Evolutionary conservation across 1,140 invertebrate genomes (phyloP).

Genomic region (Neomicropteryx cornuta): DNA sequence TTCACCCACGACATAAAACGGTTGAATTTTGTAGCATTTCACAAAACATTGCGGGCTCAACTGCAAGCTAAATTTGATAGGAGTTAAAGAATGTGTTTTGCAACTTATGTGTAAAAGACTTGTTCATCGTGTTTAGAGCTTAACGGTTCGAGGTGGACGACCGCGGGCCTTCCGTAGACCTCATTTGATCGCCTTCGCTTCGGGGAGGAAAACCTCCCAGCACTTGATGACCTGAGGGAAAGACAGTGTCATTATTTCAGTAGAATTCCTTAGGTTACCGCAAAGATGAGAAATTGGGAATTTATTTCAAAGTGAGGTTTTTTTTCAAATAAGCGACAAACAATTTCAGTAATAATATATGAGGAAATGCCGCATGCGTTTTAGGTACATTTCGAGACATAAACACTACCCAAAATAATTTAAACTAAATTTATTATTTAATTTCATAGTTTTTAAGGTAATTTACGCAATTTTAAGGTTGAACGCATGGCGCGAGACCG

Average conservation of each 20-base stretch:
- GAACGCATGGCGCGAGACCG: too few species aligned
- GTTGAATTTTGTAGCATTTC: too few species aligned
- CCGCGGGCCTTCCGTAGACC: conserved; percentile 14
- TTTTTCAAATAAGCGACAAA: not conserved
- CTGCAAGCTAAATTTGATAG: too few species aligned
- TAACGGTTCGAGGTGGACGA: conserved; percentile 2
- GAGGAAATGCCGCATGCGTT: not conserved
- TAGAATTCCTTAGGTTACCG: not conserved
- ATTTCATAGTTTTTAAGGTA: too few species aligned
- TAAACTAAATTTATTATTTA: too few species aligned
- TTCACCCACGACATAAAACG: too few species aligned
- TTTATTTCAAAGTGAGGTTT: not conserved
- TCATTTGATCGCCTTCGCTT: conserved; percentile 77
- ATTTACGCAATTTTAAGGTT: too few species aligned
- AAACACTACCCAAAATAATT: not conserved
- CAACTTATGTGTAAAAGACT: too few species aligned
- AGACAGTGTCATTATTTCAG: conserved; percentile 1
- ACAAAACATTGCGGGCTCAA: too few species aligned
- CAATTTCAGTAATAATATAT: conserved; percentile 2
- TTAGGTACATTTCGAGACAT: not conserved
- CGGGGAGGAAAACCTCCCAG: conserved; percentile 90
- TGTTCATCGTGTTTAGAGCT: too few species aligned
- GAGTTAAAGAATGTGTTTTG: too few species aligned
- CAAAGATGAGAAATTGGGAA: not conserved
- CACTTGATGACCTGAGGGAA: conserved; percentile 76